Base-by-base conservation (phyloP, 2,113 vertebrate species). In the Stegostoma tigrinum region DNA sequence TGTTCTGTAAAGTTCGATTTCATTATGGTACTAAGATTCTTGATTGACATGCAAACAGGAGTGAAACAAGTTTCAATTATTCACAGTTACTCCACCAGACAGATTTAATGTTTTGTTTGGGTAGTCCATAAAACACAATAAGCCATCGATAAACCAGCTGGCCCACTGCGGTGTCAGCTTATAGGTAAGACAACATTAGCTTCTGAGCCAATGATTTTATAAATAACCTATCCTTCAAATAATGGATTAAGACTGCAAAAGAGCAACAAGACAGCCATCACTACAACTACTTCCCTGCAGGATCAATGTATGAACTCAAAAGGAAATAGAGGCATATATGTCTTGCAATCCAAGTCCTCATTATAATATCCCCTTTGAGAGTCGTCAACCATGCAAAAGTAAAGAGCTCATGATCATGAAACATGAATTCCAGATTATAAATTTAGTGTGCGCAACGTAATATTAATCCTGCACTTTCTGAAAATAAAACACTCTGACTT, bases 371-470 rank as follows among this genome's bases (percentile, higher is more conserved):
- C 68, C 68, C 42, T 95, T 68, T 45, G 64, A 70, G 91, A 67
- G 91, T n/a, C 64, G 24, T 94, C 91, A 94, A 42, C 64, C 91
- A 70, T 67, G 64, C 0, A 38, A 64, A 45, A 94, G n/a, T 94
- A 23, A 45, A 68, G 91, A 48, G 52, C 87, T 94, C 38, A 94
- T 94, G 70, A 68, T 27, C 42, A 68, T 70, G 91, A 94, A 94
- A 21, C 5, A 45, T 15, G 7, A 68, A 66, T 27, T 70, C 23
- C 45, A 72, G 94, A 75, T 72, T 45, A 72, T 70, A 48, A 72
- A 67, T 67, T 48, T 70, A 72, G 38, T 75, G 23, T n/a, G 3
- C 15, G 24, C 45, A 72, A 12, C 19, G 45, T 34, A 52, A 75
- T 75, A 52, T 72, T 95, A 95, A 95, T 52, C 42, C 67, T 72